These are phyloP conservation scores for Symphodus melops DNA, from an alignment of 2,113 vertebrate genomes.

Conservation along the genomic window DNA sequence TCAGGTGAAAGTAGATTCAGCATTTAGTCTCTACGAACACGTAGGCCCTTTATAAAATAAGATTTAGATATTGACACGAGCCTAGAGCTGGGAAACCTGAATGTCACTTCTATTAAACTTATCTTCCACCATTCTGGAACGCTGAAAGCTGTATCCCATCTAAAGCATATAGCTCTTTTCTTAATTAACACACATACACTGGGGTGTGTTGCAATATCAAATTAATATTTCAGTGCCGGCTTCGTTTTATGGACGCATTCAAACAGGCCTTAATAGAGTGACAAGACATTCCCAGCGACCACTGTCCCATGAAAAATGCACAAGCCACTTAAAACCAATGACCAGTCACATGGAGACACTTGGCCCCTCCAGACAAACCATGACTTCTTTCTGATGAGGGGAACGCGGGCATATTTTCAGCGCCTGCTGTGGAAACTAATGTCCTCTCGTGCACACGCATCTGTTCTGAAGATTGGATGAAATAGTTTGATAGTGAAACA, in stretches of 20 bases:
- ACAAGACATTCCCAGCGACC: conserved; percentile 79
- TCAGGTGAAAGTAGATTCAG: not conserved
- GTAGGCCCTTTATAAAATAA: conserved; percentile 26
- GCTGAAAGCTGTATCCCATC: conserved; percentile 63
- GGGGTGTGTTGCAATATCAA: conserved; percentile 72
- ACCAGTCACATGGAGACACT: conserved; percentile 77
- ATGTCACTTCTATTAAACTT: conserved; percentile 64
- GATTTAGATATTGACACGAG: conserved; percentile 43
- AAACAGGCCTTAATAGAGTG: conserved; percentile 80
- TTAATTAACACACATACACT: conserved; percentile 80
- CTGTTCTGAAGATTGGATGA: conserved; percentile 75
- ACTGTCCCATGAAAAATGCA: conserved; percentile 84
- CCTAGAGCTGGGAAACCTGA: conserved; percentile 26
- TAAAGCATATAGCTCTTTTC: conserved; percentile 70
- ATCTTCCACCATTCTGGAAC: conserved; percentile 48
- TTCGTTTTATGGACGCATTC: conserved; percentile 76
- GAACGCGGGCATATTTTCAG: conserved; percentile 71
- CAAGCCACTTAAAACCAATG: conserved; percentile 84
- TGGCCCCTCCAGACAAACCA: conserved; percentile 73
- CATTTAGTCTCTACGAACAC: conserved; percentile 7
- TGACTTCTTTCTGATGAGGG: conserved; percentile 67
- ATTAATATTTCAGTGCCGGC: conserved; percentile 83
- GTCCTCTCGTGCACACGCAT: conserved; percentile 60
- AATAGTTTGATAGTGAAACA: conserved; percentile 84
- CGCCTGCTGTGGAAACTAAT: conserved; percentile 66